Base-by-base conservation (phyloP, 2,797 vertebrate genomes). In the Geotrypetes seraphini region DNA sequence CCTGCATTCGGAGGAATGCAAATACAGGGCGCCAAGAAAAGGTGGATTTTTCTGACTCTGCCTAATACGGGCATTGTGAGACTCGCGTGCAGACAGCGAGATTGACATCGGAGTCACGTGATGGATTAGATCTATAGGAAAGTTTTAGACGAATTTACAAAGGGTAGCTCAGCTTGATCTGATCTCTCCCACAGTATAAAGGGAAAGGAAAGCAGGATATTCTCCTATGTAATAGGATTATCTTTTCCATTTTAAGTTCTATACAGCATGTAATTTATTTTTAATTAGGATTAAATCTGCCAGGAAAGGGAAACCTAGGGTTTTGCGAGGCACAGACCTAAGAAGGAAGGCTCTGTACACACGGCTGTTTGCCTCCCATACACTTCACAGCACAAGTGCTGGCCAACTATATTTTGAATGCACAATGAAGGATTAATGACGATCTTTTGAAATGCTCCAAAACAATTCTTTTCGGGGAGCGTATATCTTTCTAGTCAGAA, bases 251-350 rank as follows among this genome's bases (percentile, higher is more conserved):
- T 82, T 73, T 75, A 81, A 78, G 73, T 74, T 73, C 75, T 65
- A 67, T 72, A 55, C 70, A 63, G 71, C 73, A 70, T 78, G 83
- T 87, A 81, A 92, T 92, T 86, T 84, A 81, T 81, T 82, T 86
- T 81, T 85, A 86, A 87, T 92, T 88, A 87, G 81, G 83, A 87
- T 81, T 77, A 78, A 75, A 73, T 66, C 64, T 69, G 77, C 48
- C 45, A 56, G 63, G 56, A 57, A 68, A 64, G 43, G 45, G 49
- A 53, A 56, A n/a, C 55, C 28, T 36, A 39, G 55, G 47, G 54
- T n/a, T 52, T 51, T 12, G 3, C 35, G 56, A 63, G 77, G 44
- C 37, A 40, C 36, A 63, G 56, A 69, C 65, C 47, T 55, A 38
- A 14, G 24, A 46, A 21, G 39, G 33, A 32, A 16, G 8, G 18